Base-by-base conservation (phyloP, 2,888 invertebrate species). In the Eulithis prunata region DNA sequence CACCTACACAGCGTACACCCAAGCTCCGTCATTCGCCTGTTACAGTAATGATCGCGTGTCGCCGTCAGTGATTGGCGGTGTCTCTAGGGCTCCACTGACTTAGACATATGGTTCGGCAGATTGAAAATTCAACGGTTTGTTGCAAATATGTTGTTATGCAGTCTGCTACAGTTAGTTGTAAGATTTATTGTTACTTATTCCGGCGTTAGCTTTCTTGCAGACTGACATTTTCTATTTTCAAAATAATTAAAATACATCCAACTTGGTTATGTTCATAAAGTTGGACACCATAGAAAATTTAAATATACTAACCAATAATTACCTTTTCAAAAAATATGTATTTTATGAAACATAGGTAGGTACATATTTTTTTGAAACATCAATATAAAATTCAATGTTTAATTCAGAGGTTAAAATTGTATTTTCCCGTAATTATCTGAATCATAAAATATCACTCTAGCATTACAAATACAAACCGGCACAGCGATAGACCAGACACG, bases 21-120 rank as follows among this genome's bases (percentile, higher is more conserved):
- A 46, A 45, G 64, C 14, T 56, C 60, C 56, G 60, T 64, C 59
- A 64, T 62, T 66, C 52, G 57, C 51, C 62, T 65, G 71, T 74
- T 71, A 75, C 71, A 72, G 71, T 76, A 77, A 77, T 75, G 72
- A 80, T 70, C 59, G 68, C 68, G 65, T 70, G 72, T 72, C 71
- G 69, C 71, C 72, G 70, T 78, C 82, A 75, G 73, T 76, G 80
- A 81, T 83, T 78, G 78, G 77, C 80, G 78, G 73, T 77, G 76
- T 78, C 77, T 59, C 66, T 59, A 51, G 55, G 53, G 62, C 61
- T 61, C 49, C 52, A 55, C 66, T 61, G 84, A 85, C 82, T 76
- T 71, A 72, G 82, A 86, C 78, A 74, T 82, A 86, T 81, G 82
- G 81, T 77, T 71, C 69, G 62, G 66, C 46, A 55, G 57, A 71